Evolutionary conservation across 2,113 vertebrate genomes (phyloP).

Genomic region (Mionectes macconnelli): DNA sequence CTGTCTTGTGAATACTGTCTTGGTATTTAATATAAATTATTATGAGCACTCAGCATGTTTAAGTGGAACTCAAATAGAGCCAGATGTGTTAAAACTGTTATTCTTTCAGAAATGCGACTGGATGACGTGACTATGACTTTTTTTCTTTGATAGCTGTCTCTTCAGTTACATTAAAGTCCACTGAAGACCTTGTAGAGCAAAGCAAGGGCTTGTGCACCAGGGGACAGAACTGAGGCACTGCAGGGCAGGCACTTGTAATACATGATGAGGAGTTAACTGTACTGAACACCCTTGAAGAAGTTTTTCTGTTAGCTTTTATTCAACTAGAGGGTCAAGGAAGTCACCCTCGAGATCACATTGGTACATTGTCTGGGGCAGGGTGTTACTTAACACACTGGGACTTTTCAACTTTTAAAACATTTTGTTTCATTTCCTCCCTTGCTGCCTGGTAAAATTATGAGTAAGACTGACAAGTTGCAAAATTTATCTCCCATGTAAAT

Average conservation of each 20-base stretch:
- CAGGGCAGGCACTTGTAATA: neutral
- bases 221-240: neutral
- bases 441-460: neutral
- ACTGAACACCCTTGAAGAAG: neutral
- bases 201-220: neutral
- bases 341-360: neutral
- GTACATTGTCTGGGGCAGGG: neutral
- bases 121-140: neutral
- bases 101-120: neutral
- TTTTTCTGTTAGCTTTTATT: neutral
- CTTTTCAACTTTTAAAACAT: neutral
- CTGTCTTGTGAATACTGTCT: neutral
- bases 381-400: neutral
- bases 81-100: neutral
- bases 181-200: neutral
- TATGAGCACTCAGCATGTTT: neutral
- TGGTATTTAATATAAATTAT: neutral
- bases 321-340: neutral
- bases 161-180: neutral
- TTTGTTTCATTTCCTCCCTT: conserved; percentile 1
- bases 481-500: neutral
- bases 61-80: neutral
- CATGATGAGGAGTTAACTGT: fast-evolving
- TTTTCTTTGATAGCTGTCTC: neutral
- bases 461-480: neutral